Evolutionary conservation across 2,888 invertebrate genomes (phyloP).

Genomic region (Rhopalosiphum nymphaeae): DNA sequence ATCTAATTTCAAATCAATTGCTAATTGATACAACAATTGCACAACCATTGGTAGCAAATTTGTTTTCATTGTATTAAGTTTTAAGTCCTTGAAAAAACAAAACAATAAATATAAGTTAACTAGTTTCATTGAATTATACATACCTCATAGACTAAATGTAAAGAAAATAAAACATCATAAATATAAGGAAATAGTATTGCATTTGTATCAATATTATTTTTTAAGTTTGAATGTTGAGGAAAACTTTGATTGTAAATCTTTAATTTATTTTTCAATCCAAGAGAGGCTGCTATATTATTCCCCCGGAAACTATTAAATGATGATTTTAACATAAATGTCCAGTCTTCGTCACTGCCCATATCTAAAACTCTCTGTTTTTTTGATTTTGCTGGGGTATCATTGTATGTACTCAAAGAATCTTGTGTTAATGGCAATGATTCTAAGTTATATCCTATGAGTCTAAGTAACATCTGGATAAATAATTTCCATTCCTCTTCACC

Average conservation of each 20-base stretch:
- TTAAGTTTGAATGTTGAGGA: constrained; percentile 28
- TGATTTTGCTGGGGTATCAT: constrained; percentile 73
- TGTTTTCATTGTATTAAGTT: constrained; percentile 80
- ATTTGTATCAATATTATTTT: constrained; percentile 74
- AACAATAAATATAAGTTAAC: neutral
- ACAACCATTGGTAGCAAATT: constrained; percentile 80
- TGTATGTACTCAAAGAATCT: constrained; percentile 69
- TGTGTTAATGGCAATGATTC: constrained; percentile 64
- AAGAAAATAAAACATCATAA: constrained; percentile 81
- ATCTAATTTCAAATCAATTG: constrained; percentile 81
- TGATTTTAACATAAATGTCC: constrained; percentile 78
- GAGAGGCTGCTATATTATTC: constrained; percentile 58
- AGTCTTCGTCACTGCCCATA: constrained; percentile 84
- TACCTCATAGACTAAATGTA: constrained; percentile 90
- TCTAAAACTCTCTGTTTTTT: constrained; percentile 87
- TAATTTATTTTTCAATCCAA: constrained; percentile 56
- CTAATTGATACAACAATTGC: constrained; percentile 80
- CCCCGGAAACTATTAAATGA: constrained; percentile 73
- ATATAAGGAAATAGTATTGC: constrained; percentile 81
- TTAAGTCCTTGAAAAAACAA: constrained; percentile 76
- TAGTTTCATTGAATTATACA: constrained; percentile 29
- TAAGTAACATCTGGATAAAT: constrained; percentile 76
- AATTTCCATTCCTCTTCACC: constrained; percentile 84
- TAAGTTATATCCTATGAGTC: constrained; percentile 66
- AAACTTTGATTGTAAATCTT: neutral